Evolutionary conservation across 2,797 vertebrate genomes (phyloP), one percentile per base, ranked within the genome.

Genomic region (Channallabes apus): DNA sequence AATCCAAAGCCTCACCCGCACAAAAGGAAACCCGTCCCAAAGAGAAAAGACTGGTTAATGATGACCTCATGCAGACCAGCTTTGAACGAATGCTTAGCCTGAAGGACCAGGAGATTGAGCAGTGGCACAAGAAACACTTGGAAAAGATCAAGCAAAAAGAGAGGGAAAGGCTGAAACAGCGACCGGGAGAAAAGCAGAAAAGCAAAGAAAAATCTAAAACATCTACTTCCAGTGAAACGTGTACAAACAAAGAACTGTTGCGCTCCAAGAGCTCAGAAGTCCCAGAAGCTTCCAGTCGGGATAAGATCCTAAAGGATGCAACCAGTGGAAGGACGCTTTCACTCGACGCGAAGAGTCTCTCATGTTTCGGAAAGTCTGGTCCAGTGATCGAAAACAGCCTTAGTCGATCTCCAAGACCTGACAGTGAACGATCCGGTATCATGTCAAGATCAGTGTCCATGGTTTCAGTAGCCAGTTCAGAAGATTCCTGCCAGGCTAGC

Each of bases 71-170:
- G 98, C 97, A 99, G 93, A 99, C 98, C 71, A 99, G 98, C 93
- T 99, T 99, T 35, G 98, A 99, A 93, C 95, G 98, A 86, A 99
- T 99, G 98, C 96, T 99, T 80, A 99, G 98, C 89, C 94, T 99
- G 82, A 99, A 99, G 92, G 98, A 99, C 90, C 94, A 98, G 89
- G 98, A 99, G 92, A 99, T 99, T 86, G 98, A 99, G 91, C 98
- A 98, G 90, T 99, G 98, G 98, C 98, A 99, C 71, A 97, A 95
- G 84, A 99, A 99, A 84, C 98, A 99, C 88, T 95, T 99, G 90
- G 98, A 99, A 94, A 99, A 99, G 93, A 99, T 99, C 89, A 99
- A 99, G 87, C 98, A 99, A 85, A 99, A 99, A 87, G 98, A 99
- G 92, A 95, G 98, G 35, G 98, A 99, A 65, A 91, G 98, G 64